phyloP scores from a whole-genome alignment of 1,140 invertebrate species.

The Rhopalosiphum padi region DNA sequence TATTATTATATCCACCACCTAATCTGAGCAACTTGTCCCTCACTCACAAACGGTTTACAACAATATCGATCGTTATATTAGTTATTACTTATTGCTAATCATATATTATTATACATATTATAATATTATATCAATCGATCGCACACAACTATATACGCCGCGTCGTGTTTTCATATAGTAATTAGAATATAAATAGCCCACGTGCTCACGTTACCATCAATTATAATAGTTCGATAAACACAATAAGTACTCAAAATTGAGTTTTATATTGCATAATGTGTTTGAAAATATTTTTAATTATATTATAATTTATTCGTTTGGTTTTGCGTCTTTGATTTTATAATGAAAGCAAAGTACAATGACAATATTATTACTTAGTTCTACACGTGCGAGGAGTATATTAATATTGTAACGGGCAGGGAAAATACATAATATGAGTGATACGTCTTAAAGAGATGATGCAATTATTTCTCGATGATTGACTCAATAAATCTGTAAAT shows the following conservation, averaged over 20 bases:
- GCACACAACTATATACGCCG: background rate
- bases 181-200: background rate
- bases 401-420: background rate
- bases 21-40: background rate
- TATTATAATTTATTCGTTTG: background rate
- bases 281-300: background rate
- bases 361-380: background rate
- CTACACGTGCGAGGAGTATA: background rate
- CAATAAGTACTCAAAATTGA: background rate
- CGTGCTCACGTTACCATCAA: background rate
- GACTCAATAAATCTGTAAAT: background rate
- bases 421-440: background rate
- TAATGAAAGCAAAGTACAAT: background rate
- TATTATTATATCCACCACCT: background rate
- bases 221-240: background rate
- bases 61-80: background rate
- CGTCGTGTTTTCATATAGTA: background rate
- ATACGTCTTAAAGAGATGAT: background rate
- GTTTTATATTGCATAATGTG: background rate
- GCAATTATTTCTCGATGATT: background rate
- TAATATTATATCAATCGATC: background rate
- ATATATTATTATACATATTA: background rate
- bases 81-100: background rate
- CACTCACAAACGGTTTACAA: background rate
- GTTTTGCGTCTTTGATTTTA: background rate